These are phyloP conservation scores for Silvanus unidentatus DNA, from an alignment of 2,888 invertebrate species.

Conservation along the genomic window DNA sequence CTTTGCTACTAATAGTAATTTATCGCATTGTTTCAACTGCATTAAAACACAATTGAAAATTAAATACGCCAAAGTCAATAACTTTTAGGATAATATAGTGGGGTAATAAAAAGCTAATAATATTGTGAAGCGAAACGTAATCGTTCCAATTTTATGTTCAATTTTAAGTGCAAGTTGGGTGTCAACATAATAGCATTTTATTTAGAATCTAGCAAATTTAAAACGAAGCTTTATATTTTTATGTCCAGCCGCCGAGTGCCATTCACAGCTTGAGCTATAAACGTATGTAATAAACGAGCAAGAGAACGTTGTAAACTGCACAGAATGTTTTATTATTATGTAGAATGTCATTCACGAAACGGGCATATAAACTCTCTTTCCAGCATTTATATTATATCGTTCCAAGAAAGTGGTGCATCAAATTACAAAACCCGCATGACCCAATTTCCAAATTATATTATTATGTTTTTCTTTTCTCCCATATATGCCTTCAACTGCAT, in stretches of 20 bases:
- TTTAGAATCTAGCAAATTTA: conserved; percentile 21
- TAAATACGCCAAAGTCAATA: conserved; percentile 3
- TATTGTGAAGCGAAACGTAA: conserved; percentile 11
- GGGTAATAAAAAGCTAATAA: conserved; percentile 8
- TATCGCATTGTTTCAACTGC: no score
- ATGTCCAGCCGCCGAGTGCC: conserved; percentile 23
- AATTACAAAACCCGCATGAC: conserved; percentile 17
- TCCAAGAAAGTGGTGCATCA: conserved; percentile 21
- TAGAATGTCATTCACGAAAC: conserved; percentile 18
- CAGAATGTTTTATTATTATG: conserved; percentile 22
- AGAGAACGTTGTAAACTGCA: conserved; percentile 14
- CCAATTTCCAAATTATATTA: conserved; percentile 15
- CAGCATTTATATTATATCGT: conserved; percentile 5
- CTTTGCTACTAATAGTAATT: not conserved
- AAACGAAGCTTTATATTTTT: conserved; percentile 23
- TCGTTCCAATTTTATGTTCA: conserved; percentile 13
- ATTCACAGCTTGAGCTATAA: conserved; percentile 35
- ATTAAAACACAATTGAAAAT: not conserved
- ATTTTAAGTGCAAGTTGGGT: conserved; percentile 12
- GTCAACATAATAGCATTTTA: conserved; percentile 15
- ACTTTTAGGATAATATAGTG: not conserved
- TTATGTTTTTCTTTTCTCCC: not conserved
- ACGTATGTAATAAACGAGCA: conserved; percentile 33
- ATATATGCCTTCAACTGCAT: not conserved
- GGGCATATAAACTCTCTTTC: conserved; percentile 12